These are phyloP conservation scores for Holcopasites calliopsidis DNA, from an alignment of 1,140 invertebrate genomes.

Conservation along the genomic window DNA sequence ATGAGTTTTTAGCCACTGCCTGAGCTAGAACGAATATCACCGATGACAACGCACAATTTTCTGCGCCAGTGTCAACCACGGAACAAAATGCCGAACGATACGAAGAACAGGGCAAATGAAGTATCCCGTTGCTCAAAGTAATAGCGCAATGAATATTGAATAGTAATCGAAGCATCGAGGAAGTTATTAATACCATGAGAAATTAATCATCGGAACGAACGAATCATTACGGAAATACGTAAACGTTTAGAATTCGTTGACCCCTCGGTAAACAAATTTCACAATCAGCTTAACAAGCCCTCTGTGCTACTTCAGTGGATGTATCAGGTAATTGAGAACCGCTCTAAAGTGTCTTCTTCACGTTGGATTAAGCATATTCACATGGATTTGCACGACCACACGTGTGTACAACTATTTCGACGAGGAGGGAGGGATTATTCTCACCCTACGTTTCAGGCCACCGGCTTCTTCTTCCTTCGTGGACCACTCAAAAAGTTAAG, in stretches of 20 bases:
- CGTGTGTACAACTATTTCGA: not conserved
- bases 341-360: slow-evolving; percentile 45
- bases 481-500: not conserved
- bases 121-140: too few species aligned
- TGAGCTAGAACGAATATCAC: slow-evolving; percentile 12
- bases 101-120: not conserved
- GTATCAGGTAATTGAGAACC: slow-evolving; percentile 59
- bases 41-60: slow-evolving; percentile 29
- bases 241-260: slow-evolving; percentile 8
- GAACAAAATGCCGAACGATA: not conserved
- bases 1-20: slow-evolving; percentile 54
- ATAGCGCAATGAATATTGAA: too few species aligned
- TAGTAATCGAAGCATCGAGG: too few species aligned
- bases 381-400: slow-evolving; percentile 45
- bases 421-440: slow-evolving; percentile 37
- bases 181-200: not conserved
- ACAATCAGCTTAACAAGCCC: slow-evolving; percentile 52
- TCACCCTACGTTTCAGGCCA: not conserved
- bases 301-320: slow-evolving; percentile 20
- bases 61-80: not conserved
- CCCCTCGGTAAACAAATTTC: slow-evolving; percentile 37
- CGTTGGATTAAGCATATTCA: slow-evolving; percentile 60
- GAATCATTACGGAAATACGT: not conserved
- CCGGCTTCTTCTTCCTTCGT: not conserved
- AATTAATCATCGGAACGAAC: not conserved